Evolutionary conservation across 2,113 vertebrate genomes (phyloP).

Genomic region (Sitta europaea): DNA sequence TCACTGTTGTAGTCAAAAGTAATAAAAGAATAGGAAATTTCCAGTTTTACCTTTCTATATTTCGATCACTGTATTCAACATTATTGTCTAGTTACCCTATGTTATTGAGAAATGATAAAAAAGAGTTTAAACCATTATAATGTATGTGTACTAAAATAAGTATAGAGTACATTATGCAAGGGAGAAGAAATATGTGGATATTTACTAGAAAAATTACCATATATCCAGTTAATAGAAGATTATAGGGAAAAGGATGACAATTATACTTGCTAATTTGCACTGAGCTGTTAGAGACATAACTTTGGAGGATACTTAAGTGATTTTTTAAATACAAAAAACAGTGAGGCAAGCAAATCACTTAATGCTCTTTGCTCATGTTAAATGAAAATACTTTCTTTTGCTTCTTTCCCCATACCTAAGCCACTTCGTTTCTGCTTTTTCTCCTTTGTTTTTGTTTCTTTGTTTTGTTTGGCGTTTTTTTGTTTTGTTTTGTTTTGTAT

Average conservation of each 20-base stretch:
- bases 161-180: not conserved
- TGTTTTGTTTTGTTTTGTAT: not conserved
- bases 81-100: not conserved
- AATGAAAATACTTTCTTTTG: not conserved
- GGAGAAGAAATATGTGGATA: not conserved
- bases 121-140: not conserved
- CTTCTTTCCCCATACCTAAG: not conserved
- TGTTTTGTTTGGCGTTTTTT: not conserved
- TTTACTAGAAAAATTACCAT: not conserved
- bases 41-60: not conserved
- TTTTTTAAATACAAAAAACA: not conserved
- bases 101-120: not conserved
- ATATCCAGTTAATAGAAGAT: not conserved
- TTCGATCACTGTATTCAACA: not conserved
- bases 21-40: not conserved
- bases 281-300: not conserved
- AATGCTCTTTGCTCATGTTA: not conserved
- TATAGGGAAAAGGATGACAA: not conserved
- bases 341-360: not conserved
- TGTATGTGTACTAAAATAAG: not conserved
- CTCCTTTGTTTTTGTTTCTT: fast-evolving
- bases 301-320: not conserved
- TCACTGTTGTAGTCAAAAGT: not conserved
- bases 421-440: not conserved
- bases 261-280: not conserved